Conservation (phyloP, 2,888 invertebrate genomes). For the Platypus cylindrus region DNA sequence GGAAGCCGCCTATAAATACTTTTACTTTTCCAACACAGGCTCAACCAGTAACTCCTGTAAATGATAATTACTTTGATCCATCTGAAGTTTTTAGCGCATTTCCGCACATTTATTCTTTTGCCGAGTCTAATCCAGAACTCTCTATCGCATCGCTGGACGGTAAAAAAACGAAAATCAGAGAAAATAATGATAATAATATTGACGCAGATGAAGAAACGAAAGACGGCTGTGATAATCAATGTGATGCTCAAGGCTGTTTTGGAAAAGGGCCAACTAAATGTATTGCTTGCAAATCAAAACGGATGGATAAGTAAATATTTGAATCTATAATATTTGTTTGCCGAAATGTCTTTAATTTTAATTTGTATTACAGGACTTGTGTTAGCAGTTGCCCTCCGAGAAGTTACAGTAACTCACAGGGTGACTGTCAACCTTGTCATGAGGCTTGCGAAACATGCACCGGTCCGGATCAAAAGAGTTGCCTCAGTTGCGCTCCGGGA, state of each 20-base stretch:
- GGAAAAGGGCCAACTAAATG: slow-evolving; percentile 77
- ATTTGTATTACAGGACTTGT: slow-evolving; percentile 50
- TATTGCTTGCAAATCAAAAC: slow-evolving; percentile 67
- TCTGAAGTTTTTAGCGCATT: slow-evolving; percentile 63
- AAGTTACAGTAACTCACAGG: slow-evolving; percentile 69
- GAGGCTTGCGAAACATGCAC: slow-evolving; percentile 83
- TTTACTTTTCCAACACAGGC: slow-evolving; percentile 55
- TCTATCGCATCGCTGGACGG: slow-evolving; percentile 64
- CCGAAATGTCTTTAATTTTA: slow-evolving; percentile 1
- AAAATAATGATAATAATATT: slow-evolving; percentile 28
- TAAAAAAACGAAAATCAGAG: slow-evolving; percentile 42
- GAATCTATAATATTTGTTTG: neutral
- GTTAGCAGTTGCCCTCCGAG: slow-evolving; percentile 75
- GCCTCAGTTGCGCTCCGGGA: slow-evolving; percentile 71
- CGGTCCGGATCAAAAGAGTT: slow-evolving; percentile 77
- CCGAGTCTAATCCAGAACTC: slow-evolving; percentile 67
- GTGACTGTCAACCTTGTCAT: slow-evolving; percentile 76
- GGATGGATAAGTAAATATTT: slow-evolving; percentile 59
- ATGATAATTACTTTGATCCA: slow-evolving; percentile 49
- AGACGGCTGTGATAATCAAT: slow-evolving; percentile 68
- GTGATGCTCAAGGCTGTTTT: slow-evolving; percentile 75
- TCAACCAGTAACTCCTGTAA: slow-evolving; percentile 45
- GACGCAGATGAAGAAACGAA: slow-evolving; percentile 31
- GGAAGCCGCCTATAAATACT: slow-evolving; percentile 38
- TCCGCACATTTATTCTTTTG: slow-evolving; percentile 61